phyloP scores from a whole-genome alignment of 2,113 vertebrate species.

The Burhinus bistriatus region DNA sequence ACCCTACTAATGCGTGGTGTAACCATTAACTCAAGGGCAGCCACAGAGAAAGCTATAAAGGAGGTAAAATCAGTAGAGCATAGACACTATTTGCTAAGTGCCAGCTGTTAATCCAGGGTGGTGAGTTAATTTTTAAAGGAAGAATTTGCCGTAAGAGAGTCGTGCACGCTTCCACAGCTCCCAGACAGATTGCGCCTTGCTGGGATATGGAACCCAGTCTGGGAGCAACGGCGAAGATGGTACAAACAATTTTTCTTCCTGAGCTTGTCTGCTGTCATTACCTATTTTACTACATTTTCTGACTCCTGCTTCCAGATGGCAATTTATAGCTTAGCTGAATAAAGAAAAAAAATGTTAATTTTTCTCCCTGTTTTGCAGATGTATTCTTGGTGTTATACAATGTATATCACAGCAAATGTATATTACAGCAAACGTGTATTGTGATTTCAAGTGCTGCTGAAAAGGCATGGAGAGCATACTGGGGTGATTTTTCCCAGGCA shows the following conservation, averaged over 20 bases:
- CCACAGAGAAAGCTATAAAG: neutral
- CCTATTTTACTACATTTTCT: neutral
- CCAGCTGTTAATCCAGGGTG: neutral
- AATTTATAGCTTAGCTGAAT: neutral
- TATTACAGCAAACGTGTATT: neutral
- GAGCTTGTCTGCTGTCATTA: neutral
- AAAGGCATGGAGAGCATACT: neutral
- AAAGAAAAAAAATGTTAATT: neutral
- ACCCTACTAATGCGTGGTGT: neutral
- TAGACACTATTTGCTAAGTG: neutral
- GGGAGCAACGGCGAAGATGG: rapidly evolving
- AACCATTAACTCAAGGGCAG: conserved; percentile 21
- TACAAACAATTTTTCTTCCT: neutral
- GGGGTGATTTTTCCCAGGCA: neutral
- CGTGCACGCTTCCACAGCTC: neutral
- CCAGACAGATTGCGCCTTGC: neutral
- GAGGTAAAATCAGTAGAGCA: neutral
- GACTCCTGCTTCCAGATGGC: neutral
- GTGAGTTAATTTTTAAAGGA: conserved; percentile 3
- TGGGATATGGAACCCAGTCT: neutral
- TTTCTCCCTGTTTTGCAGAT: neutral
- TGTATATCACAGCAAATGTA: neutral
- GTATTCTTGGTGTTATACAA: neutral
- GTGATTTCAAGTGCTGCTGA: neutral
- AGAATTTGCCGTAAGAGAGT: neutral